Base-by-base conservation (phyloP, 2,888 invertebrate genomes). In the Drosophila picticornis region DNA sequence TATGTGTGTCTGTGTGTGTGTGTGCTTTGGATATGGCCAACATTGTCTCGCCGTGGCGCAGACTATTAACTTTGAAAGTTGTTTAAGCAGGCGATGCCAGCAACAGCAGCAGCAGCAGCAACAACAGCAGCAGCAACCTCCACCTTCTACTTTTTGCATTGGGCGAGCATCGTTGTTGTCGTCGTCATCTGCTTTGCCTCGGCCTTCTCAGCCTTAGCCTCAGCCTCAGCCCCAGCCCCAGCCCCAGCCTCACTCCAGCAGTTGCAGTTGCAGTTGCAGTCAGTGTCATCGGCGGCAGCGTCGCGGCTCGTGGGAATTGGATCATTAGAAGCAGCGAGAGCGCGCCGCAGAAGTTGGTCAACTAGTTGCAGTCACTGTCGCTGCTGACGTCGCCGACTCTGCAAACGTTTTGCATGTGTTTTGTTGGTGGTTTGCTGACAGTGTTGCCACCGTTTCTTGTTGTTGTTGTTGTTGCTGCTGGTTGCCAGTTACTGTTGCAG, bases 221-320 rank as follows among this genome's bases (percentile, higher is more conserved):
- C 51, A 60, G 58, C 51, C 34, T 31, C 51, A 40, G 40, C 25
- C 3, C 11, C n/a, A 34, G 70, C 25, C 3, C 11, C n/a, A 34
- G 70, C 38, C 13, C 29, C 55, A 48, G 64, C 56, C 40, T 38
- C 56, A n/a, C 46, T 46, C 22, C 48, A 68, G 58, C 51, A 43
- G 64, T 56, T 53, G 68, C 65, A 46, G 48, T 52, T 72, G 64
- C 68, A 56, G 64, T 71, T 71, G 70, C 74, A 80, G 85, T 77
- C 83, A 84, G 81, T 83, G 85, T 88, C 90, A 88, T 83, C 78
- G 78, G 84, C 84, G 77, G 50, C 53, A 29, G 63, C 67, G 63
- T 84, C 86, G 88, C 88, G 83, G 83, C 90, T 90, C 92, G 92
- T 92, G 92, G 92, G 92, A 92, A 92, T 92, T 92, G 90, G 92